Evolutionary conservation across 2,888 invertebrate genomes (phyloP), one percentile per base, ranked within the genome.

Genomic region (Xylocampa areola): DNA sequence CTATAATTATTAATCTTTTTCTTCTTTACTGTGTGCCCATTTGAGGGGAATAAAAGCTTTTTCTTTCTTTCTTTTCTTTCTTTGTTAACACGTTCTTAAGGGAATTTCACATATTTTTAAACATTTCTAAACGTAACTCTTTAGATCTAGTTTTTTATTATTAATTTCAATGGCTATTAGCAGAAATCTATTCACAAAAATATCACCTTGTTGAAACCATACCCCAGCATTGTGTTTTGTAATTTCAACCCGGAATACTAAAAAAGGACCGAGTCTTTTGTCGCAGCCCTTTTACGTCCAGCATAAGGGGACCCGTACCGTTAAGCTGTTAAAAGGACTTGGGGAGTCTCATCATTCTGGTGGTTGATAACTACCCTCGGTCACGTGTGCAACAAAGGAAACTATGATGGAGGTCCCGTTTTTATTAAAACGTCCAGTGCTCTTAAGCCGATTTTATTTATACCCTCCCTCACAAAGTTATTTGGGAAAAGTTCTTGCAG

Each of bases 361-460:
- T 2, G 55, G 33, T 19, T 41, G 69, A 73, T 71, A 79, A 81
- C 81, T 81, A 80, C 78, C 69, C 63, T 66, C 69, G 73, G 85
- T 86, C 87, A 88, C 87, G 88, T 87, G 84, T 81, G 79, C 80
- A 80, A 86, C 86, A 85, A 87, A 87, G 80, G 77, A 81, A 73
- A 80, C 79, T 87, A 87, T 87, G 88, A 87, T 85, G 84, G 74
- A 87, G 88, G 88, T 86, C 79, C 68, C 69, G 74, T 81, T 85
- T 86, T 86, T 86, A 87, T 88, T 87, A 88, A 88, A 88, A 82
- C 77, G 84, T 81, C 80, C 76, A 80, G 80, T 74, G 65, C 72
- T 79, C 74, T 77, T 72, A 77, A 81, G 76, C 66, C 79, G 80
- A 77, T 81, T 85, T 85, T 86, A 85, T 87, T 86, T 85, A 87